Conservation (phyloP, 1,140 invertebrate species). For the Drosophila arawakana region DNA sequence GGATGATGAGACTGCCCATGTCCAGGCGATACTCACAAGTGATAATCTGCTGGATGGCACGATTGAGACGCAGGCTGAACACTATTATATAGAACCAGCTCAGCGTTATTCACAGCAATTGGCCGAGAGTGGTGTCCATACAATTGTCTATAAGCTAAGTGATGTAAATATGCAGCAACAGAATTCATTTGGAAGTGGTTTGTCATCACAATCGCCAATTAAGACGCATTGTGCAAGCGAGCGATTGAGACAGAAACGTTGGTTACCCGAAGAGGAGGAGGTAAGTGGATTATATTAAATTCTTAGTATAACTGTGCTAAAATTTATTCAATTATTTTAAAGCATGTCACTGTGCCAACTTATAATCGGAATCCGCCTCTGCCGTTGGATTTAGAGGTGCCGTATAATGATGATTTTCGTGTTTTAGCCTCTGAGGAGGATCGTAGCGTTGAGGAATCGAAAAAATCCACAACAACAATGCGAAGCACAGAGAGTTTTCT, state of each 20-base stretch:
- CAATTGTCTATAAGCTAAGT: constrained; percentile 92
- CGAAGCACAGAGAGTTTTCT: constrained; percentile 73
- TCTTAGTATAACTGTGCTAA: background rate
- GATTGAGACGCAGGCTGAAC: constrained; percentile 90
- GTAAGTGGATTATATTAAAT: background rate
- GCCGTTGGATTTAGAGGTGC: constrained; percentile 87
- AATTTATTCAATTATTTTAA: constrained; percentile 1
- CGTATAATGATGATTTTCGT: constrained; percentile 87
- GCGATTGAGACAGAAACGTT: constrained; percentile 75
- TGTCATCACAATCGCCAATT: constrained; percentile 48
- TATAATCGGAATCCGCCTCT: constrained; percentile 87
- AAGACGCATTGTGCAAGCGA: constrained; percentile 83
- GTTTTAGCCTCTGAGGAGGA: constrained; percentile 81
- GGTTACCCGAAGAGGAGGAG: constrained; percentile 81
- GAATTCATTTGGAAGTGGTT: constrained; percentile 45
- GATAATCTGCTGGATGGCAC: constrained; percentile 96
- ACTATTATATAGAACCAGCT: constrained; percentile 95
- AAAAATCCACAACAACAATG: constrained; percentile 54
- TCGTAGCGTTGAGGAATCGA: constrained; percentile 52
- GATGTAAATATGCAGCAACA: constrained; percentile 88
- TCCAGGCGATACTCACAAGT: constrained; percentile 93
- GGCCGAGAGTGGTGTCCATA: constrained; percentile 87
- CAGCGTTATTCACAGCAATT: constrained; percentile 88
- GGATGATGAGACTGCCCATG: constrained; percentile 93
- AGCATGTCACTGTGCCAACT: constrained; percentile 82